phyloP scores from a whole-genome alignment of 2,888 invertebrate genomes.

The Sminthurides aquaticus region DNA sequence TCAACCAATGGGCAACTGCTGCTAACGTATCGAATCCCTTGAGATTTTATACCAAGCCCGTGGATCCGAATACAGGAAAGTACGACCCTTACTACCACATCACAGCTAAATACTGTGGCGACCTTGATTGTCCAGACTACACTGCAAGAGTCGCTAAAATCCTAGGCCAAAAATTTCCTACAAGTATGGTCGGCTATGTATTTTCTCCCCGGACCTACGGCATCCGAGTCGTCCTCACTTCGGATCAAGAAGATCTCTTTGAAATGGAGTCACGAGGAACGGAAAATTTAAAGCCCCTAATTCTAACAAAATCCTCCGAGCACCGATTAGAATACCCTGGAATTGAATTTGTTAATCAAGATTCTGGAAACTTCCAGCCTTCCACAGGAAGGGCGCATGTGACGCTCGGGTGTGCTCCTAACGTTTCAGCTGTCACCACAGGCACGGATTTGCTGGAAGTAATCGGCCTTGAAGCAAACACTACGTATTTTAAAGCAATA shows the following conservation, averaged over 20 bases:
- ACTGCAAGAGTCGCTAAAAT: slow-evolving; percentile 21
- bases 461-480: slow-evolving; percentile 24
- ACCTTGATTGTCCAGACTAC: slow-evolving; percentile 19
- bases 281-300: not conserved
- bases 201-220: slow-evolving; percentile 31
- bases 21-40: not conserved
- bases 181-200: slow-evolving; percentile 32
- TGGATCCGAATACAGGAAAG: slow-evolving; percentile 26
- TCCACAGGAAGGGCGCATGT: slow-evolving; percentile 28
- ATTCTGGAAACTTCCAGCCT: slow-evolving; percentile 28
- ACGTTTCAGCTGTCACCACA: slow-evolving; percentile 27
- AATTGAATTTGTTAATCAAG: slow-evolving; percentile 24
- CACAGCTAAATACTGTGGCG: slow-evolving; percentile 36
- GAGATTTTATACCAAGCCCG: slow-evolving; percentile 30
- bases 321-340: slow-evolving; percentile 20
- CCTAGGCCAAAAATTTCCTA: slow-evolving; percentile 22
- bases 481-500: not conserved
- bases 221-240: slow-evolving; percentile 27
- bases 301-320: not conserved
- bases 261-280: too few relatives aligned
- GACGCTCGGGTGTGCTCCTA: slow-evolving; percentile 31
- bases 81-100: slow-evolving; percentile 27
- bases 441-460: slow-evolving; percentile 34
- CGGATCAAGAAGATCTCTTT: slow-evolving; percentile 28
- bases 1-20: not conserved